Conservation (phyloP, 2,888 invertebrate species). For the Drosophila monieri region DNA sequence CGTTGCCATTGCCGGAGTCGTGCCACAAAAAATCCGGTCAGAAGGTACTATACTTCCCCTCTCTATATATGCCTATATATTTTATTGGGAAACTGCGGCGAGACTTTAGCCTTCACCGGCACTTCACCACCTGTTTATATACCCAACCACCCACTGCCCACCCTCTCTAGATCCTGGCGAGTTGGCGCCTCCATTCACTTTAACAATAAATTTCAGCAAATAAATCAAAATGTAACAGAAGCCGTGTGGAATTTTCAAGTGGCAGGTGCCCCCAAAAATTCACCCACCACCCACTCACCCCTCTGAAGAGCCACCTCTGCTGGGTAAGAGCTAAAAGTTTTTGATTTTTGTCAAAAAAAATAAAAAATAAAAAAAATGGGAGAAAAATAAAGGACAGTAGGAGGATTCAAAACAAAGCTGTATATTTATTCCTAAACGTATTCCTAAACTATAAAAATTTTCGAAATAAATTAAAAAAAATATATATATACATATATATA, state of each 20-base stretch:
- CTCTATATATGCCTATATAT: slow-evolving; percentile 18
- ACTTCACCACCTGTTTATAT: slow-evolving; percentile 23
- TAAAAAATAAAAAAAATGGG: slow-evolving; percentile 32
- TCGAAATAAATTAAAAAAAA: not conserved
- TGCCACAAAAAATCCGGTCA: slow-evolving; percentile 15
- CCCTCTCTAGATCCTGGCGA: slow-evolving; percentile 13
- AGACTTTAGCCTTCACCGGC: slow-evolving; percentile 36
- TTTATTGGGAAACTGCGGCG: slow-evolving; percentile 32
- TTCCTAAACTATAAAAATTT: not conserved
- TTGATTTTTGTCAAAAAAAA: slow-evolving; percentile 56
- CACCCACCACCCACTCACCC: slow-evolving; percentile 12
- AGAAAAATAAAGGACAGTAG: slow-evolving; percentile 1
- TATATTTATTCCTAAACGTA: not conserved
- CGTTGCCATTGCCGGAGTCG: slow-evolving; percentile 8
- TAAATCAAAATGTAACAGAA: slow-evolving; percentile 77
- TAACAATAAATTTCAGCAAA: slow-evolving; percentile 77
- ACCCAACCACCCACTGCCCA: not conserved
- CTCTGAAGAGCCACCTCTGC: slow-evolving; percentile 1
- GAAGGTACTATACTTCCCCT: slow-evolving; percentile 6
- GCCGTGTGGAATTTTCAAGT: slow-evolving; percentile 71
- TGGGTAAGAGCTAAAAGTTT: slow-evolving; percentile 47
- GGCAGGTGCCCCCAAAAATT: slow-evolving; percentile 58
- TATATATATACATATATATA: too few relatives aligned
- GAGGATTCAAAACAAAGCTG: not conserved
- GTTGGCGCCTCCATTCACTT: slow-evolving; percentile 53